Percentiles rank a stretch among this genome's conserved stretches.
Evolutionary conservation across 2,797 vertebrate genomes (phyloP).

Genomic region (Halcyon badia): DNA sequence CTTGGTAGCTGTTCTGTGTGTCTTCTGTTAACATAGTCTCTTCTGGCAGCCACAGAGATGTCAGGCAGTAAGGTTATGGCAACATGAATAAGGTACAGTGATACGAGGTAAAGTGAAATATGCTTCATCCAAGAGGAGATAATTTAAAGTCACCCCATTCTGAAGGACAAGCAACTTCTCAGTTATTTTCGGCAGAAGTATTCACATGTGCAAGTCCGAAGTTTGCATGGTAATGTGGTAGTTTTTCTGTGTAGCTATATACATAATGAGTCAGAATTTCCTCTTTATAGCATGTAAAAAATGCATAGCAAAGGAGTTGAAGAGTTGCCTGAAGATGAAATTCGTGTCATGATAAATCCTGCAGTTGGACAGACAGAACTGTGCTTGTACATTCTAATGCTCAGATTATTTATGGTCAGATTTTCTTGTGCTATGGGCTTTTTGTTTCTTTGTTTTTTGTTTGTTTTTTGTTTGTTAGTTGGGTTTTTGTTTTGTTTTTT

Average conservation of each 20-base stretch:
- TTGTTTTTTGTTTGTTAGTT: no score
- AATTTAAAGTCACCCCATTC: not conserved
- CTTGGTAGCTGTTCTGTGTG: not conserved
- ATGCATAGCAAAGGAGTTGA: not conserved
- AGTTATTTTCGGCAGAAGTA: not conserved
- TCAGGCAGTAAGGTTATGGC: not conserved
- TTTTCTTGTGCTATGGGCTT: not conserved
- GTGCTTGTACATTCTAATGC: not conserved
- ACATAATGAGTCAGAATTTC: slow-evolving; percentile 20
- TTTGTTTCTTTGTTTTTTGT: not conserved
- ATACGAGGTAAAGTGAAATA: not conserved
- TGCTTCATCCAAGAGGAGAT: not conserved
- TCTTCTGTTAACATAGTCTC: not conserved
- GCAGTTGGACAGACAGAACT: not conserved
- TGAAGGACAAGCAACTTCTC: not conserved
- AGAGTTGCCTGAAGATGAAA: not conserved
- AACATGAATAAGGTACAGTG: not conserved
- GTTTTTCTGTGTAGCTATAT: not conserved
- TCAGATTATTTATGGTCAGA: not conserved
- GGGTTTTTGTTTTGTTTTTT: not conserved
- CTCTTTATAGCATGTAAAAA: not conserved
- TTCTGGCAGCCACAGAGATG: not conserved
- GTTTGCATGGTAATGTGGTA: not conserved
- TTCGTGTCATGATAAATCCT: not conserved
- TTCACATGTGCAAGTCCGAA: not conserved